Evolutionary conservation across 2,888 invertebrate genomes (phyloP).

Genomic region (Agrotis exclamationis): DNA sequence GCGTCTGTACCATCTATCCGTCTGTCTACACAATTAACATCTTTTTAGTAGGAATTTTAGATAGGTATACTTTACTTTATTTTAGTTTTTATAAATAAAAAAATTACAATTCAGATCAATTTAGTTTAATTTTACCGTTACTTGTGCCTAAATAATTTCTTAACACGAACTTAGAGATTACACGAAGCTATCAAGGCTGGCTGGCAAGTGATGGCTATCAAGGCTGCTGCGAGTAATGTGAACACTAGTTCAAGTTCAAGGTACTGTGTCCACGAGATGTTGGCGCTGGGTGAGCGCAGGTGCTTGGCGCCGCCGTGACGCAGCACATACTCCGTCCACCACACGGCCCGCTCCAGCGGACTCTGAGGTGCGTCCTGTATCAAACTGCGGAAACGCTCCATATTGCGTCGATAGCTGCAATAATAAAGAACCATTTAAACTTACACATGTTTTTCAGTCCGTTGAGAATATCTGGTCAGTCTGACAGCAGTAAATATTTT

Average conservation of each 20-base stretch:
- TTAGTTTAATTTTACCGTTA: constrained; percentile 21
- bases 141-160: neutral
- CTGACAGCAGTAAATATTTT: too few species aligned
- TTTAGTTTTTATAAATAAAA: neutral
- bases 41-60: neutral
- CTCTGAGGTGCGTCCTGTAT: constrained; percentile 54
- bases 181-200: too few species aligned
- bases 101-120: neutral
- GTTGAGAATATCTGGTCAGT: too few species aligned
- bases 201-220: constrained; percentile 6
- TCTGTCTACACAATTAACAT: too few species aligned
- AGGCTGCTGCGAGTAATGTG: constrained; percentile 12
- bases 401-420: constrained; percentile 53
- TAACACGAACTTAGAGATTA: constrained; percentile 7
- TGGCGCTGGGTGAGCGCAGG: constrained; percentile 76
- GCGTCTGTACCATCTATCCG: too few species aligned
- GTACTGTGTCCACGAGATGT: constrained; percentile 68
- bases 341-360: constrained; percentile 78
- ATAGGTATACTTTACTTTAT: neutral
- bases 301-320: constrained; percentile 81
- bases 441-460: too few species aligned
- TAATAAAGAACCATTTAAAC: constrained; percentile 25
- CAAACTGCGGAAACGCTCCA: constrained; percentile 23
- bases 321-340: constrained; percentile 81
- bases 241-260: constrained; percentile 67